Evolutionary conservation across 2,113 vertebrate species (phyloP).

Genomic region (Clarias batrachus): DNA sequence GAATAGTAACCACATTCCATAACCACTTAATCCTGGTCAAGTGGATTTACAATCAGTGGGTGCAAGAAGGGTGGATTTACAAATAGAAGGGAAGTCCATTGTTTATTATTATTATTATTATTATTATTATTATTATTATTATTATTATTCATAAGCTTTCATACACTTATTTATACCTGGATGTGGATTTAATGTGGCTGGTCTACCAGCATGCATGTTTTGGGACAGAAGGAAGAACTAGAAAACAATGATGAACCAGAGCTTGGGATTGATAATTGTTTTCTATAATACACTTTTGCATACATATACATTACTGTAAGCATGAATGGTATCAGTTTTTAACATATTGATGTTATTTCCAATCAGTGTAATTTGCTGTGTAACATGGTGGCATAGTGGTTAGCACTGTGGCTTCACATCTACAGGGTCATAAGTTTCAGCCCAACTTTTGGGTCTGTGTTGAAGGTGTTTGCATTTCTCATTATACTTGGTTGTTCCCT

Average conservation of each 20-base stretch:
- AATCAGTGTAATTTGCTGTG: conserved; percentile 18
- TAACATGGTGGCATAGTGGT: too few species aligned
- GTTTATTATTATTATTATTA: neutral
- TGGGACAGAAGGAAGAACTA: neutral
- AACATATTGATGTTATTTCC: neutral
- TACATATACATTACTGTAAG: neutral
- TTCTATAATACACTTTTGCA: neutral
- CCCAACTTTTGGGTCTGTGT: too few species aligned
- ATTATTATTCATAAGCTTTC: neutral
- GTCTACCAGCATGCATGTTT: neutral
- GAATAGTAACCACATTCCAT: neutral
- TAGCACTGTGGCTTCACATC: too few species aligned
- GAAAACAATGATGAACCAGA: neutral
- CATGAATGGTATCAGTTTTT: neutral
- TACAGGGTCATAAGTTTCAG: too few species aligned
- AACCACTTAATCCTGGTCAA: neutral
- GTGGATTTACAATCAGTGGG: neutral
- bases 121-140: neutral
- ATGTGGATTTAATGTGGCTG: neutral
- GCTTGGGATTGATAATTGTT: neutral
- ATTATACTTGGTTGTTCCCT: too few species aligned
- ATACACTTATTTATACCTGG: neutral
- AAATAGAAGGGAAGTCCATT: neutral
- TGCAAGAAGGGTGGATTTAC: neutral
- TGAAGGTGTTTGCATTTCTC: too few species aligned